phyloP scores from a whole-genome alignment of 1,140 invertebrate species.

The Probaryconus sp. region DNA sequence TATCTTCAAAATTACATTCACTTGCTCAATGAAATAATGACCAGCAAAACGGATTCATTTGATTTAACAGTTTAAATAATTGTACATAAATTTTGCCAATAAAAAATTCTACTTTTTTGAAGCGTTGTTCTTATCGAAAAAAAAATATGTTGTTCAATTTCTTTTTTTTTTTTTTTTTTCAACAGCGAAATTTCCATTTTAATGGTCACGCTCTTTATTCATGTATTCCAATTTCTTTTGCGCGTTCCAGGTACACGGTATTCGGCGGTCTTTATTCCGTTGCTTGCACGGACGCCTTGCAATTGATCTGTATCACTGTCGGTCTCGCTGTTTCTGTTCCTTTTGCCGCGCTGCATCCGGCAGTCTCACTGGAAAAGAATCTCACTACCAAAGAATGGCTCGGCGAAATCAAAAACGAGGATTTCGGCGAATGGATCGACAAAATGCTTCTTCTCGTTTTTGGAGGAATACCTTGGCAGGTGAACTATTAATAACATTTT shows the following conservation, averaged over 20 bases:
- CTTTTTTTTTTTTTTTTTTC: too few relatives aligned
- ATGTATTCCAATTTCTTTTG: conserved; percentile 14
- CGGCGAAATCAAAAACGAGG: conserved; percentile 80
- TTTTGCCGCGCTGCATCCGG: conserved; percentile 81
- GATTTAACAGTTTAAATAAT: too few relatives aligned
- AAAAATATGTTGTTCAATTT: too few relatives aligned
- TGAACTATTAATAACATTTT: conserved; percentile 71
- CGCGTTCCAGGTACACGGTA: conserved; percentile 82
- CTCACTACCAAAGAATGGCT: conserved; percentile 82
- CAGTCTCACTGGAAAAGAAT: conserved; percentile 78
- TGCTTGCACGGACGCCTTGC: conserved; percentile 89
- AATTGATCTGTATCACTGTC: conserved; percentile 87
- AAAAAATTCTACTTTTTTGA: too few relatives aligned
- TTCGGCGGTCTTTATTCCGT: conserved; percentile 89
- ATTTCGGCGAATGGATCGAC: conserved; percentile 84
- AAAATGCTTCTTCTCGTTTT: conserved; percentile 85
- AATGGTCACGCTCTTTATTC: background rate
- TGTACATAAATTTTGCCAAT: too few relatives aligned
- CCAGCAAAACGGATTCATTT: too few relatives aligned
- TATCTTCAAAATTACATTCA: too few relatives aligned
- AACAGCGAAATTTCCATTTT: conserved; percentile 5
- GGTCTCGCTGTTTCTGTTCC: conserved; percentile 82
- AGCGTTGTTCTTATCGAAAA: too few relatives aligned
- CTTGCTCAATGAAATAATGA: too few relatives aligned
- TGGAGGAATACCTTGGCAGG: conserved; percentile 92